Base-by-base conservation (phyloP, 2,888 invertebrate species). In the Philereme vetulata region DNA sequence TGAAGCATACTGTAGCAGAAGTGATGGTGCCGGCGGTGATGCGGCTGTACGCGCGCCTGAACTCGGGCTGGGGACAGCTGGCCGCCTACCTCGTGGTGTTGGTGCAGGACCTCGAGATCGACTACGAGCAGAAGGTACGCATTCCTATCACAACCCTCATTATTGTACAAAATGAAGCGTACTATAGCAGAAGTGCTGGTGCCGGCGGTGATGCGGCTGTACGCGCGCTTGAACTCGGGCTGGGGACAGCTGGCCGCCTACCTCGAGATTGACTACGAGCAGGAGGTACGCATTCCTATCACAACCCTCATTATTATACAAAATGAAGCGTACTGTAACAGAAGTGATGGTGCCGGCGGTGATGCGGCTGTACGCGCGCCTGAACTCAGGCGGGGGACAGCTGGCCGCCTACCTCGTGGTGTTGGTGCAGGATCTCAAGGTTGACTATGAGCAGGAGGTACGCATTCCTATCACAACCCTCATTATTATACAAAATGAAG, bases 311-410 rank as follows among this genome's bases (percentile, higher is more conserved):
- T 21, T 21, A 21, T 21, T 21, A 4, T 80, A 93, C 86, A 92
- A 92, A 80, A 93, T 95, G 84, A 95, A 95, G 79, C 93, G 93
- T 64, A 94, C 95, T 52, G 93, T 94, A 8, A 93, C 95, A 5
- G 95, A 95, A 70, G 93, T 94, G 71, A 84, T 96, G 67, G 93
- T 96, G 36, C 96, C 95, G 34, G 93, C 93, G 6, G 92, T 95
- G 62, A 88, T 95, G 64, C 93, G 93, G 10, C 88, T 96, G 64
- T 94, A 94, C 81, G 88, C 92, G 56, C 92, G 93, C 64, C 77
- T 95, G 71, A 92, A 93, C n/a, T 35, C 74, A 45, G 69, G 78
- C 68, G 85, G 86, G 56, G 90, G 92, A 0, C 86, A 93, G 66
- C 72, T 93, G 6, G 78, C 84, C 46, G 75, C 82, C 4, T 90